Evolutionary conservation across 2,113 vertebrate species (phyloP).

Genomic region (Suricata suricatta): DNA sequence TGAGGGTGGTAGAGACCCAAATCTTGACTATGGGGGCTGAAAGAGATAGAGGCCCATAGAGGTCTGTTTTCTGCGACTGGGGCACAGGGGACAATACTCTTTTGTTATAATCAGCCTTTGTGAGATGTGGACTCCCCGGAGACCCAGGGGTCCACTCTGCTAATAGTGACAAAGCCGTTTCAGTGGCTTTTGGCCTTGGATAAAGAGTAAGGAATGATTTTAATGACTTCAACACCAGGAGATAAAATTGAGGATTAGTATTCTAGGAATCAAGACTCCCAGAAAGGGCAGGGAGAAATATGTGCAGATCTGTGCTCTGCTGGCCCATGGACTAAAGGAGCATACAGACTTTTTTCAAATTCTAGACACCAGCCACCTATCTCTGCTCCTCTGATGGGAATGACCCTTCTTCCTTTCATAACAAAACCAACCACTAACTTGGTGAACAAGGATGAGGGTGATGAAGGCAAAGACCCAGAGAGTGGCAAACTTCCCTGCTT

Average conservation of each 20-base stretch:
- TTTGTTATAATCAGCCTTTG: not conserved
- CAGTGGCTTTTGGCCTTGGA: not conserved
- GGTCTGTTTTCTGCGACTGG: not conserved
- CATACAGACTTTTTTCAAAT: fast-evolving
- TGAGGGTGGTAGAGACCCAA: not conserved
- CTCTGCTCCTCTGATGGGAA: not conserved
- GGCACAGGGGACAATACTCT: not conserved
- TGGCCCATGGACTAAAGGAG: not conserved
- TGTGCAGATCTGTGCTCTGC: not conserved
- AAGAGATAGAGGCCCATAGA: not conserved
- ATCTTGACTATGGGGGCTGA: not conserved
- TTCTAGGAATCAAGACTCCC: not conserved
- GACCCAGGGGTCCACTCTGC: not conserved
- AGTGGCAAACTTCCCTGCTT: not conserved
- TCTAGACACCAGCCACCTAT: not conserved
- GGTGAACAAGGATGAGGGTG: not conserved
- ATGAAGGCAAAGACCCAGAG: not conserved
- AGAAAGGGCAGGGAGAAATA: not conserved
- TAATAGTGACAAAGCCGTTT: not conserved
- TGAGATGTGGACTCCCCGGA: not conserved
- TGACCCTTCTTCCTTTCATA: not conserved
- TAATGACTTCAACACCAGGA: not conserved
- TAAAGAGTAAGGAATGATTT: not conserved
- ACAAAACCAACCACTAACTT: not conserved
- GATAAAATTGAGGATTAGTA: not conserved